Evolutionary conservation across 2,888 invertebrate genomes (phyloP), one percentile per base, ranked within the genome.

Genomic region (Dryobota labecula): DNA sequence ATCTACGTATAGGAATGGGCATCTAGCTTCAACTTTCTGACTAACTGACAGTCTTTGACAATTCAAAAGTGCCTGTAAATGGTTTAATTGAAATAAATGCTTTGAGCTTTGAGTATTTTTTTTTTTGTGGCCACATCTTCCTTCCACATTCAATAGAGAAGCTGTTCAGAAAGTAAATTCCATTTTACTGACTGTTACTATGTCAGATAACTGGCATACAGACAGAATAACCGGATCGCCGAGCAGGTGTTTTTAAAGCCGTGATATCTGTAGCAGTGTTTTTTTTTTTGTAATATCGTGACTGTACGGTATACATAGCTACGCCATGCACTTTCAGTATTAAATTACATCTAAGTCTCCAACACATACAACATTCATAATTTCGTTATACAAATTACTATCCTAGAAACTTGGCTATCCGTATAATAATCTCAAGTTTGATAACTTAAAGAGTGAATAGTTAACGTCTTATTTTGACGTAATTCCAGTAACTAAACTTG

Each of bases 381-480:
- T 54, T 53, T 63, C 8, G 15, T 81, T 63, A 80, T 2, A 45
- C 47, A 24, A 77, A 70, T 49, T 45, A 53, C 45, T 70, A 38
- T 51, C 4, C 24, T 45, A 24, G 15, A 70, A 70, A 82, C 78
- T 78, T 63, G 2, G n/a, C 49, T 63, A 45, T 45, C n/a, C 20
- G 36, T 54, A 41, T 68, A 51, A 49, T 49, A 67, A 73, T 38
- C 6, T 47, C 15, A n/a, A 65, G 47, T 78, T 78, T 57, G 47
- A 11, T 43, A 79, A 73, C 80, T 68, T 64, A 57, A 70, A 73
- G 60, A 83, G 43, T 67, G 53, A 73, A 65, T 83, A 83, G 68
- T 79, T 80, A 79, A 66, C 58, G 47, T 49, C 45, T 58, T 62
- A 71, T 66, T 71, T 67, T 71, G 62, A 9, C 27, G 41, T 45